phyloP scores from a whole-genome alignment of 2,113 vertebrate species.

The Benitochromis conjunctus region DNA sequence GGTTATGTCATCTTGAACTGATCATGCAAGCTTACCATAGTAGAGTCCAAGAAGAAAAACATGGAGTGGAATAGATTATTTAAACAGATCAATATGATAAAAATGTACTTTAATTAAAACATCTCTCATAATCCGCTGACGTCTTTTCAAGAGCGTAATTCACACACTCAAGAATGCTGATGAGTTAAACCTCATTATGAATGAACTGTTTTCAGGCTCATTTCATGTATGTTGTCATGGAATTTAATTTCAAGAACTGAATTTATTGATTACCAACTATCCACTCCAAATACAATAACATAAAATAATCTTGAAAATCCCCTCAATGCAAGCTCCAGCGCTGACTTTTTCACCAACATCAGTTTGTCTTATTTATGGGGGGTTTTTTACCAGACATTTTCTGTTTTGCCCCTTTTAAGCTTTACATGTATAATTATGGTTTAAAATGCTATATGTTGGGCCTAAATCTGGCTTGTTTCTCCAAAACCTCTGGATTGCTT shows the following conservation, averaged over 20 bases:
- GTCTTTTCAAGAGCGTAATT: background rate
- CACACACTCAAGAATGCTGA: background rate
- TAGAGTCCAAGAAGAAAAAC: background rate
- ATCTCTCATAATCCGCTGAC: background rate
- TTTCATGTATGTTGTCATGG: background rate
- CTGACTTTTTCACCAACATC: background rate
- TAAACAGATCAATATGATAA: background rate
- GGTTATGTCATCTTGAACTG: background rate
- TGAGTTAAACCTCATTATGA: background rate
- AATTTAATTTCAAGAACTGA: background rate
- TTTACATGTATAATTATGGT: conserved; percentile 69
- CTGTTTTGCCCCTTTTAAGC: conserved; percentile 58
- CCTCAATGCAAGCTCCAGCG: background rate
- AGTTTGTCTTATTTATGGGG: conserved; percentile 56
- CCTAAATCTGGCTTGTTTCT: conserved; percentile 67
- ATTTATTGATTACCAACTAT: background rate
- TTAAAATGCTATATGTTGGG: conserved; percentile 59
- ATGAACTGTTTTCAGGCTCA: background rate
- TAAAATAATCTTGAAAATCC: background rate
- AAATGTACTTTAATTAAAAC: background rate
- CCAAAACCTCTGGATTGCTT: conserved; percentile 49
- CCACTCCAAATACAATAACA: background rate
- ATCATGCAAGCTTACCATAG: background rate
- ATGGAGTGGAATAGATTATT: background rate
- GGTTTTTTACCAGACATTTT: conserved; percentile 60